phyloP scores from a whole-genome alignment of 2,113 vertebrate genomes.

The Noturus placidus region DNA sequence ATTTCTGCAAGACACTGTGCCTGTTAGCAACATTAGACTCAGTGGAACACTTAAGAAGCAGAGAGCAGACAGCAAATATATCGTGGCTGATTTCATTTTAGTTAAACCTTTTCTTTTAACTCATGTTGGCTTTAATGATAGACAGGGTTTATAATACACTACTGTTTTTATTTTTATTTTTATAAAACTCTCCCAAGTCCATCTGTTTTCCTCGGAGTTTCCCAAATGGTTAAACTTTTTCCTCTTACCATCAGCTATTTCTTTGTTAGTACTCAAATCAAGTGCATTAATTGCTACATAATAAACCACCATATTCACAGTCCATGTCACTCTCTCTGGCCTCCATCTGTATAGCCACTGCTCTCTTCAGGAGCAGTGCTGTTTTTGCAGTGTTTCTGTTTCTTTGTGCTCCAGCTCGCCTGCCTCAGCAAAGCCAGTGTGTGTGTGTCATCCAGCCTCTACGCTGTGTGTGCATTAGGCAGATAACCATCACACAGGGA shows the following conservation, averaged over 20 bases:
- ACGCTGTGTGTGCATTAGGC: background rate
- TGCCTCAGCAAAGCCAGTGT: slow-evolving; percentile 31
- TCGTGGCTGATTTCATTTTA: background rate
- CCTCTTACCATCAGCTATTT: background rate
- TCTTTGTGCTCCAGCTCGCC: background rate
- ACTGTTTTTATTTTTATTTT: background rate
- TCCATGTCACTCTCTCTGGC: background rate
- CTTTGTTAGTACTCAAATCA: background rate
- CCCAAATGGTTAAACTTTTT: background rate
- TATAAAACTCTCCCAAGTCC: background rate
- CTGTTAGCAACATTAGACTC: background rate
- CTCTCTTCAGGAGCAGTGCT: background rate
- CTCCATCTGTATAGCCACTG: background rate
- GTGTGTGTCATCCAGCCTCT: slow-evolving; percentile 5
- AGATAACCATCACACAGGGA: slow-evolving; percentile 35
- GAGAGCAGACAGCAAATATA: background rate
- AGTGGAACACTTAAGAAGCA: background rate
- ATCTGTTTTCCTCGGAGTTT: slow-evolving; percentile 5
- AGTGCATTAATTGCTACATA: background rate
- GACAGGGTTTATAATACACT: background rate
- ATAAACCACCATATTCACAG: background rate
- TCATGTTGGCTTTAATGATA: background rate
- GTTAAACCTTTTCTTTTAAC: background rate
- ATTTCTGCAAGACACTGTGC: background rate
- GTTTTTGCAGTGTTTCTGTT: slow-evolving; percentile 4